Conservation (phyloP, 2,797 vertebrate species). For the Ispidina picta region DNA sequence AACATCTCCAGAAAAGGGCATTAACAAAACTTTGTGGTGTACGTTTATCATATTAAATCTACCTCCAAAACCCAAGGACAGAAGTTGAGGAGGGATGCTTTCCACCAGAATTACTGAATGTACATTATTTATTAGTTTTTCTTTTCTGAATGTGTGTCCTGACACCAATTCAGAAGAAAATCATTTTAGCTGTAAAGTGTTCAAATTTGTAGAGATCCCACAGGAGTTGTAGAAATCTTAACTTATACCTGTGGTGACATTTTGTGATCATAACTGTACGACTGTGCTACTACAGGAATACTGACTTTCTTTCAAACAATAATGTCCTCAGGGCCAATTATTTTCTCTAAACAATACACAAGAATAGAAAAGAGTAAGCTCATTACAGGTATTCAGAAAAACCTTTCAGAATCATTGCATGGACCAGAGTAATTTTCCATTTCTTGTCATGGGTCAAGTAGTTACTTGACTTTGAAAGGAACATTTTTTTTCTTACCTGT, state of each 20-base stretch:
- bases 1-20: background rate
- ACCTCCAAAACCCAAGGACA: background rate
- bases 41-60: background rate
- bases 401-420: background rate
- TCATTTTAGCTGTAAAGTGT: fast-evolving
- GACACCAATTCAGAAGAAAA: background rate
- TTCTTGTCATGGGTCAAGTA: background rate
- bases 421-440: background rate
- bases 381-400: background rate
- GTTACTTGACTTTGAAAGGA: background rate
- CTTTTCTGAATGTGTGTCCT: background rate
- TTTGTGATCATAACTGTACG: background rate
- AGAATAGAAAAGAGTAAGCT: background rate
- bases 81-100: background rate
- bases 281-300: background rate
- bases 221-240: background rate
- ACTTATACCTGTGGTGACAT: background rate
- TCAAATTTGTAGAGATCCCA: background rate
- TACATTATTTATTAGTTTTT: background rate
- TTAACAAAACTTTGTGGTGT: background rate
- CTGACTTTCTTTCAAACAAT: background rate
- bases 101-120: background rate
- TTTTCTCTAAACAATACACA: background rate
- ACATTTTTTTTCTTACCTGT: constrained; percentile 83
- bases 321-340: background rate